Base-by-base conservation (phyloP, 2,113 vertebrate species). In the Motacilla tschutschensis region DNA sequence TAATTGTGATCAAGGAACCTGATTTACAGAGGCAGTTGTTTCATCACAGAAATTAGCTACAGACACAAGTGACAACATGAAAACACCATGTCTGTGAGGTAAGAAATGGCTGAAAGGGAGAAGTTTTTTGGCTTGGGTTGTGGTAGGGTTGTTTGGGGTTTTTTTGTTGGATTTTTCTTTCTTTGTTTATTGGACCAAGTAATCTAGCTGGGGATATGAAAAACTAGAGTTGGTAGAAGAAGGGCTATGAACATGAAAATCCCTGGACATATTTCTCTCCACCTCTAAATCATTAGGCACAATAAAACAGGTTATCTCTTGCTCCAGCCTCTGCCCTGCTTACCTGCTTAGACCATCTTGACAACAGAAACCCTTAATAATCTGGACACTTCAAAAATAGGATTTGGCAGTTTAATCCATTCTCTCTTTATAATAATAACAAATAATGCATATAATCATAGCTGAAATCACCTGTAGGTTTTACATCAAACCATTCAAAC, bases 131-230 rank as follows among this genome's bases (percentile, higher is more conserved):
- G 2, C 9, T 63, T 51, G 21, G 21, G n/a, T n/a, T 18, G 7
- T 38, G 12, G 1, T 2, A 13, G 10, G 9, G 8, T 4, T 29
- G 12, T 10, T 40, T 40, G 12, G 14, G 16, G 0, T 7, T 21
- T n/a, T 46, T 43, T 16, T 2, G 2, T 2, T 8, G 40, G 33
- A n/a, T 46, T 46, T 54, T 48, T 38, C 8, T 67, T 43, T 29
- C 5, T 40, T 58, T 48, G 8, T 53, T 60, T 64, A 20, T 57
- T 47, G 26, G 36, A 60, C 15, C 16, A 78, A 50, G 16, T 53
- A n/a, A 57, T 79, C 17, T 58, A 72, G 7, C 4, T 51, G 22
- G 5, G 9, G 11, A 54, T 55, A 22, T 10, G 22, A 65, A 75
- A 73, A 57, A 20, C 0, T 4, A 57, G 5, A 89, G 7, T 31